Conservation (phyloP, 2,113 vertebrate species). For the Catharus minimus region DNA sequence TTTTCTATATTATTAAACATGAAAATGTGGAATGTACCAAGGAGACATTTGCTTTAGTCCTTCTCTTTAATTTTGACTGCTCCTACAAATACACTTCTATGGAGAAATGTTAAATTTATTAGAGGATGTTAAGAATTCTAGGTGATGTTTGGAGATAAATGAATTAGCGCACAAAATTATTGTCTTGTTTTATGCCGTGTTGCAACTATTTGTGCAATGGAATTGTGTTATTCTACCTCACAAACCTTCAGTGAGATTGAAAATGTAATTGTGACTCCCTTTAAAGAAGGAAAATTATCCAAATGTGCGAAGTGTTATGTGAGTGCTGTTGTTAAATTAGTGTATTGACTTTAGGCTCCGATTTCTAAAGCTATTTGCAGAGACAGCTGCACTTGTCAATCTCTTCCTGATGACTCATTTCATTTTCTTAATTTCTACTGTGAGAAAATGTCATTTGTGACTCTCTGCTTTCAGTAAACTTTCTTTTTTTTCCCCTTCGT, state of each 20-base stretch:
- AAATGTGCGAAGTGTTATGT: not conserved
- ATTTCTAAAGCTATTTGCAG: not conserved
- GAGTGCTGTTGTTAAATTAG: not conserved
- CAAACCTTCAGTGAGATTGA: not conserved
- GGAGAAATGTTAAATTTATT: not conserved
- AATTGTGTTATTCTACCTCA: not conserved
- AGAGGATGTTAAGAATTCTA: not conserved
- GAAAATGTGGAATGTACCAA: not conserved
- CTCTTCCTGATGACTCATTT: conserved; percentile 36
- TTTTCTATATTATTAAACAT: not conserved
- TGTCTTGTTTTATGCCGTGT: not conserved
- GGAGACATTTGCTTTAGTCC: rapidly evolving
- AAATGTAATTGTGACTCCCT: not conserved
- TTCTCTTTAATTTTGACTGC: not conserved
- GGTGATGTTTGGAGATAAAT: not conserved
- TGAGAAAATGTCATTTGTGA: conserved; percentile 25
- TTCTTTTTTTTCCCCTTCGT: not conserved
- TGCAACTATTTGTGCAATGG: not conserved
- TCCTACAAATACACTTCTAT: not conserved
- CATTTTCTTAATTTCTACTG: conserved; percentile 41
- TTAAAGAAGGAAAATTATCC: not conserved
- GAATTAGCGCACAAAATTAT: not conserved
- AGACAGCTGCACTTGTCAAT: not conserved
- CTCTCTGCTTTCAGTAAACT: not conserved
- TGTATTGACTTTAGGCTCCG: not conserved